A percentile compares a stretch with the other conserved stretches of the same genome.
phyloP scores from a whole-genome alignment of 1,140 invertebrate species.

The Zaprionus africanus region DNA sequence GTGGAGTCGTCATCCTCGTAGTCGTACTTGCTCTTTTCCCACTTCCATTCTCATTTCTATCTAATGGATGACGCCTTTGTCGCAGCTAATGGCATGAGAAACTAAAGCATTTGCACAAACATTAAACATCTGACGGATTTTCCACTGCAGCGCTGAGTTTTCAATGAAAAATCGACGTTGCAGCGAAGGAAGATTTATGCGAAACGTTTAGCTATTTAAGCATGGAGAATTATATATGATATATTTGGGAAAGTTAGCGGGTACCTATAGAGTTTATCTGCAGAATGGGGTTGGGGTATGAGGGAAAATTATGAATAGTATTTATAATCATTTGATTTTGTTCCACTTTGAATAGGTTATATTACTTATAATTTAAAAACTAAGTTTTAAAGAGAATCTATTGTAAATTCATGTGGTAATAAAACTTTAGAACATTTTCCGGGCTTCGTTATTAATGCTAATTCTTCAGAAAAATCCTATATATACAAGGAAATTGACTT shows the following conservation, averaged over 20 bases:
- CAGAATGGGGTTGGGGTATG: not conserved
- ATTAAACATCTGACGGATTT: slow-evolving; percentile 59
- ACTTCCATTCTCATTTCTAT: slow-evolving; percentile 64
- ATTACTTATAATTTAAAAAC: too few species aligned
- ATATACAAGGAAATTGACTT: too few species aligned
- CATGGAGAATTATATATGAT: not conserved
- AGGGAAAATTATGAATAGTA: not conserved
- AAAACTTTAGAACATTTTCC: too few species aligned
- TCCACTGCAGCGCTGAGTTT: not conserved
- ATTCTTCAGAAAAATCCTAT: too few species aligned
- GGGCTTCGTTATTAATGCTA: too few species aligned
- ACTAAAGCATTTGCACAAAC: slow-evolving; percentile 77
- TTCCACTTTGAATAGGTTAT: not conserved
- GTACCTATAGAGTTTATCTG: not conserved
- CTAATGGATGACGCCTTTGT: slow-evolving; percentile 73
- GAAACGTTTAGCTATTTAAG: not conserved
- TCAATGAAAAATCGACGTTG: slow-evolving; percentile 1
- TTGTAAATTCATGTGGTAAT: too few species aligned
- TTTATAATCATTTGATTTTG: not conserved
- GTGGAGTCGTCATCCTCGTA: not conserved
- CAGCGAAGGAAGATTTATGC: slow-evolving; percentile 2
- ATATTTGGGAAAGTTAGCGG: not conserved
- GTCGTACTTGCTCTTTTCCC: slow-evolving; percentile 19
- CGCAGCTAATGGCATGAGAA: slow-evolving; percentile 73
- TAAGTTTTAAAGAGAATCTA: too few species aligned